These are phyloP conservation scores for Pantelozetes paolii DNA, from an alignment of 2,888 invertebrate species.

Conservation along the genomic window DNA sequence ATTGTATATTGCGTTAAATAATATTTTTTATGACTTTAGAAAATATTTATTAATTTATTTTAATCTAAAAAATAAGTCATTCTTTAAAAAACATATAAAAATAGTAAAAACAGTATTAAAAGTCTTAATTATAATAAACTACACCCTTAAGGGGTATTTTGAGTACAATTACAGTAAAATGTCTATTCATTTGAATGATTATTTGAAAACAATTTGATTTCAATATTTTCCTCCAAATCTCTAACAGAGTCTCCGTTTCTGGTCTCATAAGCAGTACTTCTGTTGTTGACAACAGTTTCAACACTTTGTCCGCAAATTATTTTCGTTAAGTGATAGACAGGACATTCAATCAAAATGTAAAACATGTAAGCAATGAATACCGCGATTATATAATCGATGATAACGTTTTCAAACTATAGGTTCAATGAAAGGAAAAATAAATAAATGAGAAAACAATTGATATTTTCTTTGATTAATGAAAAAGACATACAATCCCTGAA, in stretches of 20 bases:
- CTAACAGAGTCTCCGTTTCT: neutral
- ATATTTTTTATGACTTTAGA: too few species aligned
- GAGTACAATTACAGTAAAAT: too few species aligned
- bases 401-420: constrained; percentile 18
- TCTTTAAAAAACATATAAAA: too few species aligned
- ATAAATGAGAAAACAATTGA: neutral
- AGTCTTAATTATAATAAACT: too few species aligned
- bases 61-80: too few species aligned
- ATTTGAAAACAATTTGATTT: constrained; percentile 6
- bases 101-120: too few species aligned
- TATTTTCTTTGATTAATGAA: neutral
- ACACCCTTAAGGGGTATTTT: too few species aligned
- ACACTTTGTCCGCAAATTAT: neutral
- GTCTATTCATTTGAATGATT: neutral
- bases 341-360: constrained; percentile 37
- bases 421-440: neutral
- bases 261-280: neutral
- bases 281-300: neutral
- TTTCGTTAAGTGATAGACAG: constrained; percentile 38
- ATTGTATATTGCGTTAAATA: too few species aligned
- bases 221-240: constrained; percentile 1
- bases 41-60: too few species aligned
- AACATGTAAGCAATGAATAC: constrained; percentile 30
- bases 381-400: constrained; percentile 31
- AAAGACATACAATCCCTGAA: constrained; percentile 22